phyloP scores from a whole-genome alignment of 1,140 invertebrate species.

The Archegozetes longisetosus region DNA sequence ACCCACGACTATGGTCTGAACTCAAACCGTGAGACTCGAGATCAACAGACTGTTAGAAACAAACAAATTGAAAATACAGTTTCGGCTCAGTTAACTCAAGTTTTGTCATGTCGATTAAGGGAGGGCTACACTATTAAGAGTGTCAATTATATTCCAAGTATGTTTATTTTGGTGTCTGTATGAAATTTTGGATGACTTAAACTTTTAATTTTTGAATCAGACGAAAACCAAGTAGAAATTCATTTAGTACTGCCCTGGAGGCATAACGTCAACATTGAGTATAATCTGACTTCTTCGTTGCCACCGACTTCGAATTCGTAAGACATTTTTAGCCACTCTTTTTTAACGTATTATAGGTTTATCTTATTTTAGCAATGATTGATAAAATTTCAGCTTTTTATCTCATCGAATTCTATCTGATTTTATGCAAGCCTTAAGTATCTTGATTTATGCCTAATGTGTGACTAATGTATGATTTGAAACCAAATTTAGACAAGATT shows the following conservation, averaged over 20 bases:
- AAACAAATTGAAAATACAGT: constrained; percentile 48
- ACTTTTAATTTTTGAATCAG: too few species aligned
- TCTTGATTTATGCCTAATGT: too few species aligned
- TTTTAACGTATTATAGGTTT: constrained; percentile 15
- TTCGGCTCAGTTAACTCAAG: constrained; percentile 43
- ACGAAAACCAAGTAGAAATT: constrained; percentile 46
- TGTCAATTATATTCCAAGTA: constrained; percentile 30
- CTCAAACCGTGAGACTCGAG: constrained; percentile 4
- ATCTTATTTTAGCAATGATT: constrained; percentile 4
- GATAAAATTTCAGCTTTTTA: too few species aligned
- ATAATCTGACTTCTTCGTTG: constrained; percentile 44
- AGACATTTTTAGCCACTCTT: constrained; percentile 18
- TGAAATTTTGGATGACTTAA: constrained; percentile 11
- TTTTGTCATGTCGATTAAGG: constrained; percentile 54
- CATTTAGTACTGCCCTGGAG: constrained; percentile 54
- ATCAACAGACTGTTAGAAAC: constrained; percentile 24
- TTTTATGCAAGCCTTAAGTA: too few species aligned
- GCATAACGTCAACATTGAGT: constrained; percentile 53
- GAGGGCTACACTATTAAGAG: constrained; percentile 62
- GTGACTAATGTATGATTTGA: too few species aligned
- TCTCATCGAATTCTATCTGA: too few species aligned
- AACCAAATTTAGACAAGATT: constrained; percentile 4
- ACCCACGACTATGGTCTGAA: constrained; percentile 6
- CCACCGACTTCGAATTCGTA: constrained; percentile 38
- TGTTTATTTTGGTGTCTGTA: constrained; percentile 10